phyloP scores from a whole-genome alignment of 2,113 vertebrate species.

The Myotis yumanensis region DNA sequence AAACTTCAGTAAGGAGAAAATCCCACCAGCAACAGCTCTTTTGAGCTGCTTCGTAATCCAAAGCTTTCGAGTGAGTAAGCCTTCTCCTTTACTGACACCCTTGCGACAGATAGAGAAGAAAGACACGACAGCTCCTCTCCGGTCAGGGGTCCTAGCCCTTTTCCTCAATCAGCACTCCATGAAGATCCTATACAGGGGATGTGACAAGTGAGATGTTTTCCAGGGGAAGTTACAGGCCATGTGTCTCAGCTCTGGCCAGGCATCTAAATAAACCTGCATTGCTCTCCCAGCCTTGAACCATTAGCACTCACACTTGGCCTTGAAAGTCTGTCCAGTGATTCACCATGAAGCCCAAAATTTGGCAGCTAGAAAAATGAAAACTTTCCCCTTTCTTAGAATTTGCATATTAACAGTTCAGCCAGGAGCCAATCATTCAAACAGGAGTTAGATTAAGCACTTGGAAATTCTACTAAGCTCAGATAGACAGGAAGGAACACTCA shows the following conservation, averaged over 20 bases:
- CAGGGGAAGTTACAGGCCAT: background rate
- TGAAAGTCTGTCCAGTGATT: constrained; percentile 40
- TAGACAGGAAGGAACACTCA: background rate
- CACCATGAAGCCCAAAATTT: constrained; percentile 13
- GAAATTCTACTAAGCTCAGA: background rate
- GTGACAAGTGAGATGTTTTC: background rate
- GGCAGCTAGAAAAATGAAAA: constrained; percentile 43
- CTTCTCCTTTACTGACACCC: constrained; percentile 43
- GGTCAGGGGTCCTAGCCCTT: background rate
- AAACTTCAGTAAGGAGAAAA: constrained; percentile 38
- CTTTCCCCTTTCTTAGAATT: constrained; percentile 48
- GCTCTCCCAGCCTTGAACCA: background rate
- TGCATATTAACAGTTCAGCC: constrained; percentile 22
- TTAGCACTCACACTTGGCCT: background rate
- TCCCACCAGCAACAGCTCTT: background rate
- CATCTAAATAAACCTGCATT: constrained; percentile 23
- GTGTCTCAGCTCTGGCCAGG: background rate
- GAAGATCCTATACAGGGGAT: background rate
- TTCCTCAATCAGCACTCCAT: background rate
- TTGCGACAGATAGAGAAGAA: background rate
- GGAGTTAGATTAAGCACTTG: background rate
- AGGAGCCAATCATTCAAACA: background rate
- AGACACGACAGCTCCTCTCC: fast-evolving
- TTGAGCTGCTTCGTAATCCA: background rate
- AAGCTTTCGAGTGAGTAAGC: constrained; percentile 29